These are phyloP conservation scores for Acrobasis consociella DNA, from an alignment of 2,888 invertebrate genomes.

Conservation along the genomic window DNA sequence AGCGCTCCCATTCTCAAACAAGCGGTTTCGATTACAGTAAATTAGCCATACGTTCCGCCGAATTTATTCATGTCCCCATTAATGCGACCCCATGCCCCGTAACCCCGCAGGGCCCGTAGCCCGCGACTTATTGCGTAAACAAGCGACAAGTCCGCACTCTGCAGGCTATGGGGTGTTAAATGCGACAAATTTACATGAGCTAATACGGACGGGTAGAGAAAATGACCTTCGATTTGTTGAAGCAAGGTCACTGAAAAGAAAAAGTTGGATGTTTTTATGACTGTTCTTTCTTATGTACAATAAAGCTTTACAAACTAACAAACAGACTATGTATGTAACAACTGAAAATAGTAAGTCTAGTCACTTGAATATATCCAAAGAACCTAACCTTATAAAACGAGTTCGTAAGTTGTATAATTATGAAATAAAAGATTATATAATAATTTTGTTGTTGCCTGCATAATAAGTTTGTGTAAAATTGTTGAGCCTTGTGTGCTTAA, in stretches of 20 bases:
- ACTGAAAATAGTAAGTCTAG: too few relatives aligned
- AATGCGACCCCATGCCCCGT: not conserved
- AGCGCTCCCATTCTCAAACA: not conserved
- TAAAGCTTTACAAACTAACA: too few relatives aligned
- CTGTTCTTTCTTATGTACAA: not conserved
- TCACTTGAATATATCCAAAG: too few relatives aligned
- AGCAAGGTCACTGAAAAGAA: not conserved
- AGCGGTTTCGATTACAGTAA: not conserved
- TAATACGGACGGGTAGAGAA: not conserved
- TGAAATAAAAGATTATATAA: too few relatives aligned
- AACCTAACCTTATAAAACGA: too few relatives aligned
- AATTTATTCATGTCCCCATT: not conserved
- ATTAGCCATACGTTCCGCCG: not conserved
- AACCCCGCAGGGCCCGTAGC: not conserved
- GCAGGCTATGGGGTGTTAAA: constrained; percentile 3
- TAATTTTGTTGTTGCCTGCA: too few relatives aligned
- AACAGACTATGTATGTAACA: too few relatives aligned
- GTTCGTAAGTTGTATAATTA: too few relatives aligned
- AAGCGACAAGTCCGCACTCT: constrained; percentile 2
- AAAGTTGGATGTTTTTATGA: too few relatives aligned
- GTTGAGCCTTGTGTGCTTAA: too few relatives aligned
- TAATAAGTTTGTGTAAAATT: too few relatives aligned
- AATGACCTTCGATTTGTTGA: not conserved
- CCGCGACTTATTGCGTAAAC: constrained; percentile 1
- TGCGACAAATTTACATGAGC: constrained; percentile 1